phyloP scores from a whole-genome alignment of 1,140 invertebrate genomes.

The Zaprionus vittiger region DNA sequence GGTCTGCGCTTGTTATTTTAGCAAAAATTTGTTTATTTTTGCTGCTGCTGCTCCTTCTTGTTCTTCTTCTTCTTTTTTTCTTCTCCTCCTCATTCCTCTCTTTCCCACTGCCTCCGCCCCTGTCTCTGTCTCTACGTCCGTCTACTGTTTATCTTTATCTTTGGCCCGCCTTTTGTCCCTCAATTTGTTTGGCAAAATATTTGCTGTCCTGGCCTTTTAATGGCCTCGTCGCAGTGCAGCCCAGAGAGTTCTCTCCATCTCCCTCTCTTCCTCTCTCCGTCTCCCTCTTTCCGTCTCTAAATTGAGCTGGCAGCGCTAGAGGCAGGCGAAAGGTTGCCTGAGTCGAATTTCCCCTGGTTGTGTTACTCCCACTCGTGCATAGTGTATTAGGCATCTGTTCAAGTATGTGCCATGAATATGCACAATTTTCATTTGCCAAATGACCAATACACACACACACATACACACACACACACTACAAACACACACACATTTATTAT shows the following conservation, averaged over 20 bases:
- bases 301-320: constrained; percentile 27
- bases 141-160: constrained; percentile 49
- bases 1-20: constrained; percentile 31
- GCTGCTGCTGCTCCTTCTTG: constrained; percentile 6
- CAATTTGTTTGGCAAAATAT: constrained; percentile 56
- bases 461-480: neutral
- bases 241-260: neutral
- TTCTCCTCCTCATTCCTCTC: neutral
- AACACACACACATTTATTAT: neutral
- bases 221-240: constrained; percentile 25
- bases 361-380: neutral
- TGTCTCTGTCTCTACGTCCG: neutral
- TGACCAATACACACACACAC: neutral
- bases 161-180: constrained; percentile 30
- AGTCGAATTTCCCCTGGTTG: constrained; percentile 25
- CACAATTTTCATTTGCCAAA: constrained; percentile 36
- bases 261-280: neutral
- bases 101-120: neutral
- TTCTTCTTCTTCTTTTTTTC: neutral
- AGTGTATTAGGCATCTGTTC: neutral
- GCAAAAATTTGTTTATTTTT: constrained; percentile 46
- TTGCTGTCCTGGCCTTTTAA: constrained; percentile 47
- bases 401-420: constrained; percentile 25
- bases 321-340: constrained; percentile 30
- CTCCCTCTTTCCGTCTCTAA: neutral